A percentile compares a stretch with the other conserved stretches of the same genome.
These are phyloP conservation scores for Mus caroli DNA, from an alignment of 2,797 vertebrate genomes.

Conservation along the genomic window DNA sequence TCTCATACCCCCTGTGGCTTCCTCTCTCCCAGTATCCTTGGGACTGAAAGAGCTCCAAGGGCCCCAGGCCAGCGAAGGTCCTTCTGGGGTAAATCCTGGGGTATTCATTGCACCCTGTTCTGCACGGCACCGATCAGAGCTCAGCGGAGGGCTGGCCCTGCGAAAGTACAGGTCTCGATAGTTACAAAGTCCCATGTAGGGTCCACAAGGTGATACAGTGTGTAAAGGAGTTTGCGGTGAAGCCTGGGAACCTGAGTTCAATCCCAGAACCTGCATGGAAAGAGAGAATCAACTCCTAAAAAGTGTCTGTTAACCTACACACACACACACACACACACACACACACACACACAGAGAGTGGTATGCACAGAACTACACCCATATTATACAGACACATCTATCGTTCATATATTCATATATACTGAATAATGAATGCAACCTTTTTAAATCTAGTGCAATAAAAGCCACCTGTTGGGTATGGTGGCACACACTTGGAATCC, in stretches of 20 bases:
- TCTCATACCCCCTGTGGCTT: too few species aligned
- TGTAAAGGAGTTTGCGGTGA: not conserved
- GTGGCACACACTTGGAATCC: not conserved
- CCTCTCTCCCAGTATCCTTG: not conserved
- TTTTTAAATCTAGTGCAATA: not conserved
- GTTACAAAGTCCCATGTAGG: not conserved
- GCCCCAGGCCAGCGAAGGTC: not conserved
- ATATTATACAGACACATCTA: not conserved
- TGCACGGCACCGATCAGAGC: not conserved
- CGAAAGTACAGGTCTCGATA: not conserved
- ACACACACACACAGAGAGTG: too few species aligned
- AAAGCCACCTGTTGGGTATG: not conserved
- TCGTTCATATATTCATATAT: not conserved
- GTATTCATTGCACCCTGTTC: not conserved
- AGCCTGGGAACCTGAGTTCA: not conserved
- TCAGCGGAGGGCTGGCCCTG: fast-evolving
- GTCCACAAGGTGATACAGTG: not conserved
- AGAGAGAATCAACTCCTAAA: not conserved
- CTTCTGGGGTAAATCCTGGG: not conserved
- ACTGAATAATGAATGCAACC: not conserved
- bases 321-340: too few species aligned
- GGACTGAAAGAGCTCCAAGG: not conserved
- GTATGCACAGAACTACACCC: not conserved
- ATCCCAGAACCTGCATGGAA: not conserved
- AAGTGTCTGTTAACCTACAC: not conserved